Evolutionary conservation across 2,113 vertebrate species (phyloP).

Genomic region (Phylloscopus trochilus): DNA sequence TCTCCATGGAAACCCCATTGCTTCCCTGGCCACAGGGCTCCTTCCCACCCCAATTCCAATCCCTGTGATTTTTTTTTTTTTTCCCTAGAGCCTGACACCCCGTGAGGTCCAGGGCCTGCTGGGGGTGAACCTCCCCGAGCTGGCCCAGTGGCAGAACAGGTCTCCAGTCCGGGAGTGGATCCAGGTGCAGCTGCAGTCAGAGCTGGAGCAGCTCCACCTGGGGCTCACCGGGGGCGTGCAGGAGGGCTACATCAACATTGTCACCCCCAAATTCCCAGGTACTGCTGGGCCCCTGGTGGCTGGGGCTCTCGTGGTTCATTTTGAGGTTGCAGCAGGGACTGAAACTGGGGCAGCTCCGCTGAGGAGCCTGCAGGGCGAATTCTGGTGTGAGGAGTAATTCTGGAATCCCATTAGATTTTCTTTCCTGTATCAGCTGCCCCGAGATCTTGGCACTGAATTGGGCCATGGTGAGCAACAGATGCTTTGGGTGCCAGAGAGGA

Average conservation of each 20-base stretch:
- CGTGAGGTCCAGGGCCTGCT: constrained; percentile 57
- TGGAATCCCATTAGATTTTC: neutral
- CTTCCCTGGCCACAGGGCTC: neutral
- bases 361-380: neutral
- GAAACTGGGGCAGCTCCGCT: neutral
- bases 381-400: neutral
- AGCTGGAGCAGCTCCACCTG: constrained; percentile 40
- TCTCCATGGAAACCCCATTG: neutral
- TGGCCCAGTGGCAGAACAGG: neutral
- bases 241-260: constrained; percentile 58
- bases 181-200: neutral
- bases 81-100: constrained; percentile 46
- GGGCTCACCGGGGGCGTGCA: constrained; percentile 52
- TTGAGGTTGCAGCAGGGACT: neutral
- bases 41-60: neutral
- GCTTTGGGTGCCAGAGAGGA: neutral
- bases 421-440: neutral
- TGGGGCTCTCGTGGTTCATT: neutral
- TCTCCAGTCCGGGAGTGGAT: constrained; percentile 50
- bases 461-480: neutral
- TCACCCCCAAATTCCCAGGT: neutral
- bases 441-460: neutral
- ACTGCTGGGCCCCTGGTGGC: neutral
- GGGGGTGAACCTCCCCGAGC: neutral
- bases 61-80: neutral